Evolutionary conservation across 2,797 vertebrate genomes (phyloP), one percentile per base, ranked within the genome.

Genomic region (Amazona ochrocephala): DNA sequence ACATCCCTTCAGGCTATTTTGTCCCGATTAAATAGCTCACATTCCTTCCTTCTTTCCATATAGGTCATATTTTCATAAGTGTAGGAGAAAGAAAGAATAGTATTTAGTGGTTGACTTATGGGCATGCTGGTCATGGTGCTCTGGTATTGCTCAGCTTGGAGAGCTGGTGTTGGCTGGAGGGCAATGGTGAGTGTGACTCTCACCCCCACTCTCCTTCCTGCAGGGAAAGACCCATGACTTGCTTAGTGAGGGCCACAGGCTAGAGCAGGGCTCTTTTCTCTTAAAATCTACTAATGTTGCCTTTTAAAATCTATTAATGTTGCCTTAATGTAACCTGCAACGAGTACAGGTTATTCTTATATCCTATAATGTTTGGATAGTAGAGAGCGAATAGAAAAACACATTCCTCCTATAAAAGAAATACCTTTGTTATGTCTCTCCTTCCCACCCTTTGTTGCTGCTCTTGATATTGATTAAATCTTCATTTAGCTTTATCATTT

Each of bases 401-500:
- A 7, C 7, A 22, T 60, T 23, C 15, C 13, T 74, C 16, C 48
- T 39, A 6, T 34, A 30, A 60, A 87, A 7, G 21, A 80, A 79
- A 30, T 27, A 58, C 30, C 34, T 87, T 78, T 87, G n/a, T 47
- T 56, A 13, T 15, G 23, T 51, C 16, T 48, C 67, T 74, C 34
- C 53, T 77, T 51, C 68, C 76, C 62, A 60, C 14, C 4, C 34
- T 71, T 68, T 23, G 62, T 39, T 27, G 37, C 65, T 73, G 68
- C 9, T 95, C 68, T 96, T 88, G 50, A 32, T 34, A 58, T 45
- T 90, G 93, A 95, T 92, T 87, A 92, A 77, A 95, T 81, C 67
- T 54, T 73, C 92, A 96, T 96, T 93, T 92, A 76, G 79, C 90
- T 89, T 77, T 30, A 41, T 79, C 26, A 4, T 91, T 93, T 96